A percentile compares a stretch with the other conserved stretches of the same genome.
phyloP scores from a whole-genome alignment of 2,797 vertebrate genomes.

The Siniperca scherzeri region DNA sequence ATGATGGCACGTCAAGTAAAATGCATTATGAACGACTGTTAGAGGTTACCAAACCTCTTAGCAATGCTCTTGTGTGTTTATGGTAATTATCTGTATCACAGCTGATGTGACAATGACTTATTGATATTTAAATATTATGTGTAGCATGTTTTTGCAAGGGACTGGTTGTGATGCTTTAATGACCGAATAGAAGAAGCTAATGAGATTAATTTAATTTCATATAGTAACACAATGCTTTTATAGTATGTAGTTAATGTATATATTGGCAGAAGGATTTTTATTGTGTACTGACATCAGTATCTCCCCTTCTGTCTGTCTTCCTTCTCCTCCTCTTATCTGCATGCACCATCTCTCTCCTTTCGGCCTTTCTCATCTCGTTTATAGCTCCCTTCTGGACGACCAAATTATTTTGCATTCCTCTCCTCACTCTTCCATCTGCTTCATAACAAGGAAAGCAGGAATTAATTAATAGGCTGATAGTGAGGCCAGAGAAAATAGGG shows the following conservation, averaged over 20 bases:
- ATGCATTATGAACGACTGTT: slow-evolving; percentile 4
- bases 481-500: slow-evolving; percentile 57
- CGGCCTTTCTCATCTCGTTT: slow-evolving; percentile 52
- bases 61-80: slow-evolving; percentile 17
- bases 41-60: slow-evolving; percentile 3
- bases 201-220: background rate
- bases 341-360: slow-evolving; percentile 39
- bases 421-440: slow-evolving; percentile 70
- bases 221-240: background rate
- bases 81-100: slow-evolving; percentile 21
- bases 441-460: slow-evolving; percentile 70
- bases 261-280: background rate
- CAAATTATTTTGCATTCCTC: slow-evolving; percentile 64
- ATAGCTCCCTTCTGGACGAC: slow-evolving; percentile 54
- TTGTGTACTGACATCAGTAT: background rate
- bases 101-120: slow-evolving; percentile 27
- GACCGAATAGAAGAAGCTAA: background rate
- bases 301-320: background rate
- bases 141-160: background rate
- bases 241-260: background rate
- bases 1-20: background rate
- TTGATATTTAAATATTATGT: background rate
- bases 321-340: slow-evolving; percentile 30
- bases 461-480: slow-evolving; percentile 77
- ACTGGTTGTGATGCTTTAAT: background rate